Evolutionary conservation across 92 coral and sea anemone genomes (phyloP).

Genomic region (Meandrina meandrites): DNA sequence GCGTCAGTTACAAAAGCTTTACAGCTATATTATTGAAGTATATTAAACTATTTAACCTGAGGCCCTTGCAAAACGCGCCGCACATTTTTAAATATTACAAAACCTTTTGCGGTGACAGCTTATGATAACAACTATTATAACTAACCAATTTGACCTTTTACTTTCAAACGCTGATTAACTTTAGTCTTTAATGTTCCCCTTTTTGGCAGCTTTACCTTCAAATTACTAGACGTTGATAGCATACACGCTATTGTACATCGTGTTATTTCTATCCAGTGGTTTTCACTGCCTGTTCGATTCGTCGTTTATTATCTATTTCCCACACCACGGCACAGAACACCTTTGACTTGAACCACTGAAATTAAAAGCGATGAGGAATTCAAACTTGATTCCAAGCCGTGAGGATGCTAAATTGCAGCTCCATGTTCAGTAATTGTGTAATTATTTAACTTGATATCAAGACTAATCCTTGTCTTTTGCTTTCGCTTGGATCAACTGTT

Average conservation of each 20-base stretch:
- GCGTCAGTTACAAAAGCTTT: constrained; percentile 28
- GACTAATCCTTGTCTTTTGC: constrained; percentile 40
- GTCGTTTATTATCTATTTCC: not conserved
- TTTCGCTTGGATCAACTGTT: constrained; percentile 64
- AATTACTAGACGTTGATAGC: not conserved
- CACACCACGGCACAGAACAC: not conserved
- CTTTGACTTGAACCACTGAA: not conserved
- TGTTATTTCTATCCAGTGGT: not conserved
- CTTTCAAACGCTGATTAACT: not conserved
- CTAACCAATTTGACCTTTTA: not conserved
- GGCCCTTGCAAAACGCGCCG: constrained; percentile 23
- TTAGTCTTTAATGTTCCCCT: not conserved
- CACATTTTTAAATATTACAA: constrained; percentile 20
- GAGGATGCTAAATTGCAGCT: not conserved
- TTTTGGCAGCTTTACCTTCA: not conserved
- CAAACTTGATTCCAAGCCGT: not conserved
- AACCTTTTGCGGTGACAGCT: not conserved
- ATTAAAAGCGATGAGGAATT: not conserved
- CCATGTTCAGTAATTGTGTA: not conserved
- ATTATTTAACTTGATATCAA: not conserved
- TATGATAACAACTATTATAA: not conserved
- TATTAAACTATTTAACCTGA: constrained; percentile 6
- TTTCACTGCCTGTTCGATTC: not conserved
- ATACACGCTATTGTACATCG: constrained; percentile 1
- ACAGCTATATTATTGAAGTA: not conserved